Percentiles rank a stretch among this genome's conserved stretches.
These are phyloP conservation scores for Charina bottae DNA, from an alignment of 2,113 vertebrate species.

Conservation along the genomic window DNA sequence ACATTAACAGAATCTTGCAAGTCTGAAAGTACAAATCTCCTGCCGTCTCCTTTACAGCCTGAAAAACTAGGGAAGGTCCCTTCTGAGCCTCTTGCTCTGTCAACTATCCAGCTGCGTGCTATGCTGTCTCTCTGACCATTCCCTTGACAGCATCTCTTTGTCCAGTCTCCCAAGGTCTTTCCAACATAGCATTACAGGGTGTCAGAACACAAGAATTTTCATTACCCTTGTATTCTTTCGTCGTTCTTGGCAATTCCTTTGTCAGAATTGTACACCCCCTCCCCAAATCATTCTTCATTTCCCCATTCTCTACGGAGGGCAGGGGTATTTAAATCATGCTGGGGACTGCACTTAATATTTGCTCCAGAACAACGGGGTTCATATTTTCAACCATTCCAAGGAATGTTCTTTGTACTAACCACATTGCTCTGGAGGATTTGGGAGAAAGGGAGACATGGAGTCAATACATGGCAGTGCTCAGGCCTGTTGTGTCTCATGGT, in stretches of 20 bases:
- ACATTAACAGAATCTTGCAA: no score
- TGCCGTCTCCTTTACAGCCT: no score
- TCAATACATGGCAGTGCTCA: not conserved
- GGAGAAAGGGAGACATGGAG: not conserved
- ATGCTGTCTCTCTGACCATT: no score
- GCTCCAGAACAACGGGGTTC: not conserved
- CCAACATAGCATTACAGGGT: not conserved
- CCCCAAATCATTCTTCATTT: accelerated
- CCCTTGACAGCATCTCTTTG: no score
- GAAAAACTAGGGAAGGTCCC: no score
- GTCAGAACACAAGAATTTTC: not conserved
- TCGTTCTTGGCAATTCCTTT: not conserved
- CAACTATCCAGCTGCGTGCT: no score
- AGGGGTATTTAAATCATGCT: not conserved
- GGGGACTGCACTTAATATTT: not conserved
- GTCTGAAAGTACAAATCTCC: no score
- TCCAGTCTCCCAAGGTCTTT: no score
- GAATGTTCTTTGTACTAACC: not conserved
- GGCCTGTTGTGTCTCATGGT: not conserved
- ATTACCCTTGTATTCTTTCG: conserved; percentile 23
- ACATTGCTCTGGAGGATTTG: not conserved
- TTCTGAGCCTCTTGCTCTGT: no score
- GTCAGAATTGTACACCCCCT: accelerated
- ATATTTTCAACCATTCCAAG: not conserved
- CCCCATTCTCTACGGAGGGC: not conserved